Base-by-base conservation (phyloP, 2,888 invertebrate species). In the Ichneumoninae sp. region DNA sequence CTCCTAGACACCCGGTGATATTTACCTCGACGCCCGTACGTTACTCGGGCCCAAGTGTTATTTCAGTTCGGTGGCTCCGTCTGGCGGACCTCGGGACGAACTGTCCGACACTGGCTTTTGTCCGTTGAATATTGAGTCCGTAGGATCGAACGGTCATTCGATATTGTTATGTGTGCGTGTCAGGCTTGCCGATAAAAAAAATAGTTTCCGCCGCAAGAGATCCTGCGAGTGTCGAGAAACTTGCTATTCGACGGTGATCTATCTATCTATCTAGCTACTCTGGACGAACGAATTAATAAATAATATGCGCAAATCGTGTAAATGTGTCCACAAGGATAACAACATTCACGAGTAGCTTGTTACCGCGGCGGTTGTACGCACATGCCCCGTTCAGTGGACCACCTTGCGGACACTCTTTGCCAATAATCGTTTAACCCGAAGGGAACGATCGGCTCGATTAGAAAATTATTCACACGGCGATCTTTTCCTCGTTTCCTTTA, bases 11-110 rank as follows among this genome's bases (percentile, higher is more conserved):
- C 1, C 13, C 22, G 7, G 22, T 10, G 26, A 54, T 54, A 10
- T 54, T 19, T 54, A 26, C 44, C 44, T 47, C 44, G 13, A 47
- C 4, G 44, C 44, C 3, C 10, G 40, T 40, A 10, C 10, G 40
- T 40, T 10, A 40, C 40, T 40, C 40, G 40, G n/a, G 7, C n/a
- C 10, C 69, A 57, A 75, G 33, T 52, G 60, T 84, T 81, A 33
- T 50, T 22, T 70, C 60, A 65, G 70, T 73, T 76, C 73, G 85
- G 93, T 93, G 93, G 79, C 92, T 93, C 93, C 93, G 91, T 89
- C 93, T 93, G 86, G 92, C 83, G 93, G 91, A 88, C 88, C 86
- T 85, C 85, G 70, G 87, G 52, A 71, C 70, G 81, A 87, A 81
- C 84, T 71, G 60, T n/a, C 66, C 66, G 50, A 26, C n/a, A 65